These are phyloP conservation scores for Dysdera silvatica DNA, from an alignment of 1,140 invertebrate species.

Conservation along the genomic window DNA sequence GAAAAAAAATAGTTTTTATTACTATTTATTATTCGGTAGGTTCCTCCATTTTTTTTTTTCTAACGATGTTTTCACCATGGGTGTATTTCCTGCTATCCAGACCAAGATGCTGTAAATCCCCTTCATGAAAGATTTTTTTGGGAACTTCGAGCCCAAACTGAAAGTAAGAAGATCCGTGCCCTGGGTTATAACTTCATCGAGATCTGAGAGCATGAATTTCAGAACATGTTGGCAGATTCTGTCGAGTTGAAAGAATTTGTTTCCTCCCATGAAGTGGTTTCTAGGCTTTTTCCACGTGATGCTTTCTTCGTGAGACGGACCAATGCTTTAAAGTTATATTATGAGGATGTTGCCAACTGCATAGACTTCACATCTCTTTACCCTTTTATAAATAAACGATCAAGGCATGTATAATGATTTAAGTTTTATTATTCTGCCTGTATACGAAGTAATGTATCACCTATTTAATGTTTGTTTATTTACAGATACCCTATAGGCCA, in stretches of 20 bases:
- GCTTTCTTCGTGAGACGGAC: not conserved
- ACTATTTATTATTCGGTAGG: not conserved
- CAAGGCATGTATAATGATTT: no score
- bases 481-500: constrained; percentile 3
- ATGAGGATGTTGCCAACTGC: not conserved
- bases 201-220: not conserved
- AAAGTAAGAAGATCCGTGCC: not conserved
- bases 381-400: not conserved
- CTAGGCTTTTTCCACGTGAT: not conserved
- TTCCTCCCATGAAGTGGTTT: not conserved
- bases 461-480: no score
- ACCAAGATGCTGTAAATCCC: not conserved
- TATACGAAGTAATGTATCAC: no score
- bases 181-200: not conserved
- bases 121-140: not conserved
- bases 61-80: not conserved
- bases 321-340: not conserved
- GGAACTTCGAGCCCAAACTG: not conserved
- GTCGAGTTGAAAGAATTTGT: not conserved
- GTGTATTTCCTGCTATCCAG: not conserved
- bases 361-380: constrained; percentile 4
- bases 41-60: not conserved
- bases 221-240: not conserved
- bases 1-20: not conserved
- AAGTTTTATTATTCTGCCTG: no score